Conservation (phyloP, 2,797 vertebrate genomes). For the Ficedula albicollis region DNA sequence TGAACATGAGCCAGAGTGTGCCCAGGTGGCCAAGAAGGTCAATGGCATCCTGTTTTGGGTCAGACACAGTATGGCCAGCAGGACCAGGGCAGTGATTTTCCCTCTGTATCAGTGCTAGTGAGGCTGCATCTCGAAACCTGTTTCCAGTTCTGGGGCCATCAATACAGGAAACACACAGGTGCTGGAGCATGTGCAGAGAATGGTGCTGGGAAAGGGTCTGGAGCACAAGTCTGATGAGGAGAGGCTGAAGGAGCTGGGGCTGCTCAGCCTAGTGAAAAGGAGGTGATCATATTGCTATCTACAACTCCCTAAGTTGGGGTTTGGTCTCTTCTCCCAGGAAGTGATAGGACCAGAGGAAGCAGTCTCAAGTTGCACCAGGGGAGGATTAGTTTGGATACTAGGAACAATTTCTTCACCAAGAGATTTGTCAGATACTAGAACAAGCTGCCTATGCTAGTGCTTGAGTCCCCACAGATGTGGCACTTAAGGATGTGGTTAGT, state of each 20-base stretch:
- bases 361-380: not conserved
- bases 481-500: rapidly evolving
- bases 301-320: no score
- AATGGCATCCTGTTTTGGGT: no score
- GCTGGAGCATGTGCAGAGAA: not conserved
- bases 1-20: not conserved
- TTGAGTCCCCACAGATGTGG: no score
- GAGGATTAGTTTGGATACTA: not conserved
- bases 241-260: not conserved
- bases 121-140: not conserved
- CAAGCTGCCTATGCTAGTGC: not conserved
- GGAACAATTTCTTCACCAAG: not conserved
- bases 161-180: no score
- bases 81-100: not conserved
- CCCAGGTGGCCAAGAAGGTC: not conserved
- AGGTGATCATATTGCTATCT: not conserved
- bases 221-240: not conserved
- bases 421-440: not conserved
- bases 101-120: rapidly evolving
- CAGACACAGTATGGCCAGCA: not conserved
- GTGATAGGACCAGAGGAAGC: not conserved
- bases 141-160: not conserved
- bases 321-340: not conserved
- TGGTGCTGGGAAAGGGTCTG: not conserved
- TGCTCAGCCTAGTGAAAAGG: not conserved